Evolutionary conservation across 1,140 invertebrate species (phyloP).

Genomic region (Hyphantria cunea): DNA sequence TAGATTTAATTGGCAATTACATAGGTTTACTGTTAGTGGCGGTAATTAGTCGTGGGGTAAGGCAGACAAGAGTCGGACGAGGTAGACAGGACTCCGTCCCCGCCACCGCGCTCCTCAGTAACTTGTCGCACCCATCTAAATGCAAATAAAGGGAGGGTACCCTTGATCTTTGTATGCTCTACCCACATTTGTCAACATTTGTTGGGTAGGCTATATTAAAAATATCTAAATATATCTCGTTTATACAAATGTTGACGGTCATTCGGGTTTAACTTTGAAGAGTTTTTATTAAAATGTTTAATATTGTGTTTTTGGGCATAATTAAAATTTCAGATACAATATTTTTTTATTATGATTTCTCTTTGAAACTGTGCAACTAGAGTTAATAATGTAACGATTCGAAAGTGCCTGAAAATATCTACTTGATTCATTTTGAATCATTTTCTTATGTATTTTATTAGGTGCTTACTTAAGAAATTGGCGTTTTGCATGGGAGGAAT

Average conservation of each 20-base stretch:
- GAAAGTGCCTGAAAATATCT: no score
- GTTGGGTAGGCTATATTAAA: slow-evolving; percentile 33
- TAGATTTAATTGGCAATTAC: slow-evolving; percentile 29
- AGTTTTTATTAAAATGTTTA: neutral
- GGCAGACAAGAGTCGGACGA: slow-evolving; percentile 22
- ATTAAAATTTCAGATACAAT: no score
- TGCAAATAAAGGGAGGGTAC: slow-evolving; percentile 62
- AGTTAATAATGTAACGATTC: no score
- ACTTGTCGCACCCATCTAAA: slow-evolving; percentile 70
- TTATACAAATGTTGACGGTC: slow-evolving; percentile 1
- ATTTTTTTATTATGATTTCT: no score
- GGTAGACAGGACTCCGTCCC: neutral
- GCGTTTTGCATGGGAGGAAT: no score
- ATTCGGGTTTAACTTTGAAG: slow-evolving; percentile 3
- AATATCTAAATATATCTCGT: slow-evolving; percentile 24
- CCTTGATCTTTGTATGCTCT: slow-evolving; percentile 61
- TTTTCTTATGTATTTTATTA: no score
- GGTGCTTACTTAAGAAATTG: no score
- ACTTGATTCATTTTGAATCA: no score
- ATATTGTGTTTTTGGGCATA: neutral
- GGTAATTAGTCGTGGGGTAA: slow-evolving; percentile 51
- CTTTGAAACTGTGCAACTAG: no score
- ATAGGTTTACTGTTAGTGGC: slow-evolving; percentile 45
- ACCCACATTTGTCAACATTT: slow-evolving; percentile 64
- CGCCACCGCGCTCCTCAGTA: slow-evolving; percentile 46